Conservation (phyloP, 2,888 invertebrate species). For the Diadegma fenestrale region DNA sequence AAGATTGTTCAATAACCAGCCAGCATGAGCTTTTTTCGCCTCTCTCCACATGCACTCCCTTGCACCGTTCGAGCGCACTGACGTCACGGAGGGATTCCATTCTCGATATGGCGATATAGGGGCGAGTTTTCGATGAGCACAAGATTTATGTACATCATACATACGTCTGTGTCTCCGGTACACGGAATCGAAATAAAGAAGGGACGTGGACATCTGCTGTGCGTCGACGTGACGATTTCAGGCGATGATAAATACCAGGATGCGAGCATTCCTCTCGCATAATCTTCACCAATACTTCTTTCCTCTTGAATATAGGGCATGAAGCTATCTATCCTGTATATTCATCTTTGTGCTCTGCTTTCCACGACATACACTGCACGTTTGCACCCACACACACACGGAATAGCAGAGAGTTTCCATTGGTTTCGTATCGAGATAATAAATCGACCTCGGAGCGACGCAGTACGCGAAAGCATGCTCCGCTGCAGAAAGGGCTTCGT, state of each 20-base stretch:
- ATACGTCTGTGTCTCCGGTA: background rate
- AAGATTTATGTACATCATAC: slow-evolving; percentile 8
- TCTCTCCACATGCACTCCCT: background rate
- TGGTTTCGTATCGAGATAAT: slow-evolving; percentile 74
- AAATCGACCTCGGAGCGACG: slow-evolving; percentile 72
- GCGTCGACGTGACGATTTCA: slow-evolving; percentile 64
- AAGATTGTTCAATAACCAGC: background rate
- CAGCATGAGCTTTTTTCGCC: background rate
- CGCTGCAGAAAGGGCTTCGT: slow-evolving; percentile 35
- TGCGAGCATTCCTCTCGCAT: slow-evolving; percentile 73
- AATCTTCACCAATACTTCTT: slow-evolving; percentile 69
- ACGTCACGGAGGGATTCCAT: background rate
- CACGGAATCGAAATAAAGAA: background rate
- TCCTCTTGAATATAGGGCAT: background rate
- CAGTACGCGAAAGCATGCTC: slow-evolving; percentile 53
- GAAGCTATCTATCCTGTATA: slow-evolving; percentile 7
- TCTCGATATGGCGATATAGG: background rate
- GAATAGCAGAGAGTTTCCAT: slow-evolving; percentile 37
- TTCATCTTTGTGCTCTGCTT: background rate
- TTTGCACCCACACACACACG: slow-evolving; percentile 35
- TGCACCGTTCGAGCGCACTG: background rate
- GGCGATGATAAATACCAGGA: slow-evolving; percentile 77
- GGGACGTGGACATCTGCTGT: background rate
- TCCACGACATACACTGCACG: slow-evolving; percentile 10
- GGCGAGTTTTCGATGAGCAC: background rate